These are phyloP conservation scores for Acronicta psi DNA, from an alignment of 2,888 invertebrate species.

Conservation along the genomic window DNA sequence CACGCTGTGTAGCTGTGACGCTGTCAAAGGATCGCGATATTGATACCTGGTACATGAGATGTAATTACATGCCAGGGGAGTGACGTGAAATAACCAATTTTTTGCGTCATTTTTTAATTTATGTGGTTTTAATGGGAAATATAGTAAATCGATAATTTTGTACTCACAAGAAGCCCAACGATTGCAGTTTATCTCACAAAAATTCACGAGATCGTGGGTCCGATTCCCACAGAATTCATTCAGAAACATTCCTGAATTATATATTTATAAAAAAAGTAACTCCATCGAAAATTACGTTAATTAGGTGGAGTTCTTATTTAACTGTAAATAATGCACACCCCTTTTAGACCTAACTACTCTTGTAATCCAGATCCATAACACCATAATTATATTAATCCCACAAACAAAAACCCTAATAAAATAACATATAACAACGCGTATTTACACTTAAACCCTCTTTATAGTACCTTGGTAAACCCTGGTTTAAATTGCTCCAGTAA, in stretches of 20 bases:
- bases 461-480: conserved; percentile 22
- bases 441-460: conserved; percentile 31
- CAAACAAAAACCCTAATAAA: conserved; percentile 12
- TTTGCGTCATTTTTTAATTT: neutral
- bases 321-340: too few species aligned
- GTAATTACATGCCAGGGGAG: conserved; percentile 33
- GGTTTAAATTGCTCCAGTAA: conserved; percentile 18
- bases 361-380: neutral
- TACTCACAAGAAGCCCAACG: too few species aligned
- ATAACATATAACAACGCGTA: conserved; percentile 12
- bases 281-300: too few species aligned
- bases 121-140: conserved; percentile 12
- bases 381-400: conserved; percentile 1
- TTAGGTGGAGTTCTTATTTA: too few species aligned
- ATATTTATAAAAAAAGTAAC: too few species aligned
- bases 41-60: conserved; percentile 19
- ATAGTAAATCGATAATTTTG: too few species aligned
- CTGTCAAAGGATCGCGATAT: conserved; percentile 26
- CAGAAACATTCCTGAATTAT: too few species aligned
- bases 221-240: too few species aligned
- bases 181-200: too few species aligned
- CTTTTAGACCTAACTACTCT: too few species aligned
- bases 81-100: neutral
- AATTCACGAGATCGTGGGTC: too few species aligned
- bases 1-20: conserved; percentile 22